Percentiles rank a stretch among this genome's conserved stretches.
Conservation (phyloP, 2,797 vertebrate species). For the Staurois parvus region DNA sequence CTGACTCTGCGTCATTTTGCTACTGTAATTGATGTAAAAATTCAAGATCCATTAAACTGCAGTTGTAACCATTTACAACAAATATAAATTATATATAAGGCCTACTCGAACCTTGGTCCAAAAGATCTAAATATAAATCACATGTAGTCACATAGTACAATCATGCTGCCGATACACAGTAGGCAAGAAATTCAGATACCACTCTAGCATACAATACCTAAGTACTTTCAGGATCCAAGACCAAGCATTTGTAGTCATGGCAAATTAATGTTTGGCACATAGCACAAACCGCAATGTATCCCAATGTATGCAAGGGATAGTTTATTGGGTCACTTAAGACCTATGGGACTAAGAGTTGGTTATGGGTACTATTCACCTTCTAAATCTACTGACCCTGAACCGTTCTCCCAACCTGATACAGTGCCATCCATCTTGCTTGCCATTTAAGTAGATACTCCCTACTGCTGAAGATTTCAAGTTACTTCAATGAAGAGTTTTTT, state of each 20-base stretch:
- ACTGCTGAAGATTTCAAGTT: no score
- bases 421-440: no score
- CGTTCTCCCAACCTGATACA: no score
- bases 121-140: no score
- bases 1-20: neutral
- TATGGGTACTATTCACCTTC: no score
- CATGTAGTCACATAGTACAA: no score
- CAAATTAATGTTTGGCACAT: neutral
- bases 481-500: no score
- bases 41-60: conserved; percentile 1
- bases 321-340: neutral
- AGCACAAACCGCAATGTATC: neutral
- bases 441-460: no score
- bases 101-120: no score
- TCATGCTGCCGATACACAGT: neutral
- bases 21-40: neutral
- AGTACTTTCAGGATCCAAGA: neutral
- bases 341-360: neutral
- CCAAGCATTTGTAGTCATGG: neutral
- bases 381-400: no score
- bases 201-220: neutral
- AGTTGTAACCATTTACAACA: neutral
- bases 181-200: neutral
- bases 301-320: neutral
- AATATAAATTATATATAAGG: neutral